These are phyloP conservation scores for Caenorhabditis angaria DNA, from an alignment of 2,888 invertebrate species.

Conservation along the genomic window DNA sequence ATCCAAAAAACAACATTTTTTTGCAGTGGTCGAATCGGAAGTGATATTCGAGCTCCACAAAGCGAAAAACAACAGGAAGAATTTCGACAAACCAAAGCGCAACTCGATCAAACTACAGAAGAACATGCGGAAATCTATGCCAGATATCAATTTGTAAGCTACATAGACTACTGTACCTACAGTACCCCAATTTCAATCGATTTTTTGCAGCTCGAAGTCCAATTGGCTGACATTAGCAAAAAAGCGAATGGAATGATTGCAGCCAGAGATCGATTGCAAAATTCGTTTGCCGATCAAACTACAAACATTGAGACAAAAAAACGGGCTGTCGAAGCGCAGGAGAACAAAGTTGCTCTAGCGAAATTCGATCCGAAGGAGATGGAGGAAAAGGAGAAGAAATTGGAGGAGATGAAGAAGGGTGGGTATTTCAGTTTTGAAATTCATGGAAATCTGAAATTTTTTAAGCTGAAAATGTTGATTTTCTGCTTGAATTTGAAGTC, in stretches of 20 bases:
- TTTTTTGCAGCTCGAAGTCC: neutral
- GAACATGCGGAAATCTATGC: neutral
- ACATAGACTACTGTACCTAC: too few species aligned
- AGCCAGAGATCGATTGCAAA: neutral
- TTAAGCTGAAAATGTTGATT: too few species aligned
- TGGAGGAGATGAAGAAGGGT: slow-evolving; percentile 8
- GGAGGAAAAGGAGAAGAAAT: slow-evolving; percentile 48
- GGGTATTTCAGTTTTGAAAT: too few species aligned
- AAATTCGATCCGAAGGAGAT: slow-evolving; percentile 71
- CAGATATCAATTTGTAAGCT: too few species aligned
- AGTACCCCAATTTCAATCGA: too few species aligned
- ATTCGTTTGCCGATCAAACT: neutral
- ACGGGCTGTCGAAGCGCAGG: slow-evolving; percentile 3
- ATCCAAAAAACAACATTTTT: too few species aligned
- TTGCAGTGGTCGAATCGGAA: neutral
- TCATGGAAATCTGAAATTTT: too few species aligned
- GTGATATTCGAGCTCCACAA: slow-evolving; percentile 1
- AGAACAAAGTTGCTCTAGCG: slow-evolving; percentile 61
- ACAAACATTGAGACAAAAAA: neutral
- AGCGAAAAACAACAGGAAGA: neutral
- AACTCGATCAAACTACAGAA: neutral
- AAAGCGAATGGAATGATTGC: neutral
- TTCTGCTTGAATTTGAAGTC: too few species aligned
- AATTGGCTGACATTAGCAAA: neutral
- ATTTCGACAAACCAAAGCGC: neutral